Evolutionary conservation across 2,113 vertebrate species (phyloP).

Genomic region (Xyrauchen texanus): DNA sequence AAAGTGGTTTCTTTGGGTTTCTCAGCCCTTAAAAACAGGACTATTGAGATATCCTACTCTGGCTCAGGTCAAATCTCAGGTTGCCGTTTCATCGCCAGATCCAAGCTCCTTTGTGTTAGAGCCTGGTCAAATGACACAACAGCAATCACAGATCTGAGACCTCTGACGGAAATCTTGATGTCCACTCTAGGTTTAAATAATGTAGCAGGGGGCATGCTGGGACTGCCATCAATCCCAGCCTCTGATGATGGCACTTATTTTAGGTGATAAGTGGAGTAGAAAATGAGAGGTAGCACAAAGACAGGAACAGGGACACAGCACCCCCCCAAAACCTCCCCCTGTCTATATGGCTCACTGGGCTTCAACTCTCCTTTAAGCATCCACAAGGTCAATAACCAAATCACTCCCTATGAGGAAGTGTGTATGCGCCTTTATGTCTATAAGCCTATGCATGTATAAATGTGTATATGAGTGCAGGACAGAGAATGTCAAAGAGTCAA

Average conservation of each 20-base stretch:
- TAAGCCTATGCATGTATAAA: slow-evolving; percentile 17
- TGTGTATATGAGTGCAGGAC: background rate
- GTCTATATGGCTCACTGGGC: no score
- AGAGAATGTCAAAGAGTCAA: no score
- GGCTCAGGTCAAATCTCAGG: background rate
- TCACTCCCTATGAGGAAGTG: slow-evolving; percentile 7
- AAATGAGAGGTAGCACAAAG: slow-evolving; percentile 62
- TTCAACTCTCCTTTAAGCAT: background rate
- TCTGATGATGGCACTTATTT: slow-evolving; percentile 74
- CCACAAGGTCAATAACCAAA: slow-evolving; percentile 64
- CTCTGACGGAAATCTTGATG: slow-evolving; percentile 57
- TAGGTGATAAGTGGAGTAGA: slow-evolving; percentile 80
- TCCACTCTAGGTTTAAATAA: slow-evolving; percentile 73
- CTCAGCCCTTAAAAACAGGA: background rate
- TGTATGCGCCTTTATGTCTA: background rate
- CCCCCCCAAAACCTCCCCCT: background rate
- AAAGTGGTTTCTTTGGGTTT: background rate
- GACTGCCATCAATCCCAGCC: slow-evolving; percentile 74
- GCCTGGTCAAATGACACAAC: slow-evolving; percentile 33
- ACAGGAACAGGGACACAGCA: background rate
- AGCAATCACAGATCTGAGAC: slow-evolving; percentile 26
- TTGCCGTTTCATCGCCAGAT: background rate
- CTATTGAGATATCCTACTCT: no score
- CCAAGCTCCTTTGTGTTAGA: slow-evolving; percentile 28
- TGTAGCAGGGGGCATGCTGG: slow-evolving; percentile 65